A percentile compares a stretch with the other conserved stretches of the same genome.
phyloP scores from a whole-genome alignment of 2,888 invertebrate genomes.

The Eretmocerus hayati region DNA sequence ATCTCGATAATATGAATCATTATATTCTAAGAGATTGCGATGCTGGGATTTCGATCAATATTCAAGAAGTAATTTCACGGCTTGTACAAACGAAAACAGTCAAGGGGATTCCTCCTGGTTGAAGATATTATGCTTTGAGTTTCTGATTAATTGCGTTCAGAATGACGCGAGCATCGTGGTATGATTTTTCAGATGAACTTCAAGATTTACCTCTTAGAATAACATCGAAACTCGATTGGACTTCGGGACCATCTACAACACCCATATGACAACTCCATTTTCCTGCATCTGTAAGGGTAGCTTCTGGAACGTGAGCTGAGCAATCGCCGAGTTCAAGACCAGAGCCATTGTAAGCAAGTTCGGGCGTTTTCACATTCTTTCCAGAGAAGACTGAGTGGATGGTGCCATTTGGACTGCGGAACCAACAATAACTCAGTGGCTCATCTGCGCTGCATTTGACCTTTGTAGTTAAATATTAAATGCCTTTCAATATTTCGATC shows the following conservation, averaged over 20 bases:
- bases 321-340: slow-evolving; percentile 36
- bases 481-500: no score
- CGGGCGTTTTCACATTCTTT: not conserved
- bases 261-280: slow-evolving; percentile 38
- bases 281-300: slow-evolving; percentile 30
- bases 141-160: no score
- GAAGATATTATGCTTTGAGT: no score
- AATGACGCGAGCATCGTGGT: no score
- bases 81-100: no score
- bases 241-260: slow-evolving; percentile 26
- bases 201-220: slow-evolving; percentile 31
- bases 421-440: slow-evolving; percentile 36
- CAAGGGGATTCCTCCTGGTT: no score
- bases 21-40: no score
- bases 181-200: not conserved
- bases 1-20: no score
- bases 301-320: slow-evolving; percentile 27
- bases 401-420: slow-evolving; percentile 37
- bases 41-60: no score
- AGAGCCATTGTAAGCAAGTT: slow-evolving; percentile 29
- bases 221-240: slow-evolving; percentile 28
- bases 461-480: no score
- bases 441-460: slow-evolving; percentile 31
- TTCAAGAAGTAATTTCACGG: no score
- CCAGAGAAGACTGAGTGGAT: slow-evolving; percentile 25